Base-by-base conservation (phyloP, 2,888 invertebrate species). In the Pterostichus madidus region DNA sequence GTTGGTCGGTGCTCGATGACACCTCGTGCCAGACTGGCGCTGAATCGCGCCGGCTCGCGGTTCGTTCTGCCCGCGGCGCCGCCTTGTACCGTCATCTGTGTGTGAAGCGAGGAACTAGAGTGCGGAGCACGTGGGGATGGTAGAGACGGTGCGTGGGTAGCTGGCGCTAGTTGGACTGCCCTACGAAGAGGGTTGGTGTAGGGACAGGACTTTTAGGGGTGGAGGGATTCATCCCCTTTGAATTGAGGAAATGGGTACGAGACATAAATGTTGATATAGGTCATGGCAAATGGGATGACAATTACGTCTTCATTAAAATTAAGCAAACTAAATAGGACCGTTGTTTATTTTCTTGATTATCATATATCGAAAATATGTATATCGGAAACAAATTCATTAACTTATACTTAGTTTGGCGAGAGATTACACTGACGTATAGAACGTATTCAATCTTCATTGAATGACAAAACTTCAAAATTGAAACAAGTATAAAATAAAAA, bases 1-100 rank as follows among this genome's bases (percentile, higher is more conserved):
- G 8, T 6, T 56, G 56, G 11, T 56, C 56, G 56, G 24, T 10
- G 15, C 17, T 56, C 56, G 56, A 8, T 56, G 79, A 79, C 79
- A 61, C 79, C 17, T 24, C 59, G 79, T 79, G 79, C 79, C 56
- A 79, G 79, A 79, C 79, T 79, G 79, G 17, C 17, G 31, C 17
- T 39, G 56, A n/a, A 56, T 11, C 77, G 56, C 77, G 77, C 59
- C 39, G 13, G 49, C 5, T 13, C 77, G 53, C 32, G 39, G 32
- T 76, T 46, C 76, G 13, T 53, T 7, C 52, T 52, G 24, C n/a
- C 53, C 35, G 56, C 49, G 49, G 13, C n/a, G 17, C 32, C 56
- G 59, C 39, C 13, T 53, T 8, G 32, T 35, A 56, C 31, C n/a
- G 71, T 13, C 77, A 59, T 77, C 59, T 56, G 56, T 56, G 31